phyloP scores from a whole-genome alignment of 2,888 invertebrate species.

The Tenthredo amoena region DNA sequence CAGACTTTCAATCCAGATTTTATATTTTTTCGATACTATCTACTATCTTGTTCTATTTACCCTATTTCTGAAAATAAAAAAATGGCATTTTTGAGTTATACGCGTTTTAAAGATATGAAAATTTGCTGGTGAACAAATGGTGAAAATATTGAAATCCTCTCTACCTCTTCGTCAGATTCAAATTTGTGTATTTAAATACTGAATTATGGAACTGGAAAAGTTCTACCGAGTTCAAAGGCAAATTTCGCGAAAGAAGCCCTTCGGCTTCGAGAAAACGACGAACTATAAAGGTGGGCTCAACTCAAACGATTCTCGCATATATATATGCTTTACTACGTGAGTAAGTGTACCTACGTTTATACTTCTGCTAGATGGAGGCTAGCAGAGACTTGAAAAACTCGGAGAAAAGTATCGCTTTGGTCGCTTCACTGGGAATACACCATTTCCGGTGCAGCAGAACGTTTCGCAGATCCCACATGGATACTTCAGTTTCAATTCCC shows the following conservation, averaged over 20 bases:
- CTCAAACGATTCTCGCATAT: constrained; percentile 35
- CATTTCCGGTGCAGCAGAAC: not conserved
- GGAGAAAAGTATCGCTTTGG: constrained; percentile 31
- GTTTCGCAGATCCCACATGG: not conserved
- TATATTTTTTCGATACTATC: not conserved
- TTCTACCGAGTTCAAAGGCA: not conserved
- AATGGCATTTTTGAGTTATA: not conserved
- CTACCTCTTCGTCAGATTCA: not conserved
- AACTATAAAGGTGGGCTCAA: not conserved
- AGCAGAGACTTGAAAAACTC: not conserved
- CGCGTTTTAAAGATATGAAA: not conserved
- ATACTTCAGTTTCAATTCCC: not conserved
- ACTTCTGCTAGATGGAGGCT: not conserved
- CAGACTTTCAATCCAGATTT: not conserved
- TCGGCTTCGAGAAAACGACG: constrained; percentile 11
- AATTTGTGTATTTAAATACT: not conserved
- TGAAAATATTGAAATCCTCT: not conserved
- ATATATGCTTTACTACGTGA: not conserved
- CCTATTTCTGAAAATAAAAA: not conserved
- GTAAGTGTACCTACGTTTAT: constrained; percentile 1
- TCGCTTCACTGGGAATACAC: constrained; percentile 16
- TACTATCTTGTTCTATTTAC: too few species aligned
- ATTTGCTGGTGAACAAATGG: not conserved
- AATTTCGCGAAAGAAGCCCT: not conserved
- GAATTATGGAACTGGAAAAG: constrained; percentile 9